phyloP scores from a whole-genome alignment of 2,797 vertebrate species.

The Pipistrellus nathusii region DNA sequence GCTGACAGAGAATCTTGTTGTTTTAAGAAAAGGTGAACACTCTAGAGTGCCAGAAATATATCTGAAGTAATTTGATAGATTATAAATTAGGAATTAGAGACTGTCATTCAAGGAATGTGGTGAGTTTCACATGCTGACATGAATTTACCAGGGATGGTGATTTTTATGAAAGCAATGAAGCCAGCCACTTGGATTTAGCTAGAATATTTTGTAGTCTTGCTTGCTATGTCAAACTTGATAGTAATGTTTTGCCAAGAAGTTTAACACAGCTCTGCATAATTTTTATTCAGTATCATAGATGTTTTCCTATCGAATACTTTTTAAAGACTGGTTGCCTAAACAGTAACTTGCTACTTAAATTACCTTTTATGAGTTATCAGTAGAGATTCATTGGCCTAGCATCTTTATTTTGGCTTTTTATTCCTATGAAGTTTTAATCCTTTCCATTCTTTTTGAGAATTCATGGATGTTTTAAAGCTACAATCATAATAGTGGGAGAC shows the following conservation, averaged over 20 bases:
- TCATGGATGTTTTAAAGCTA: constrained; percentile 49
- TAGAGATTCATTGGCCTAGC: constrained; percentile 72
- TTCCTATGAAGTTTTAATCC: neutral
- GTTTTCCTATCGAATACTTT: constrained; percentile 65
- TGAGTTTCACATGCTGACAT: neutral
- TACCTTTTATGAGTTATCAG: constrained; percentile 78
- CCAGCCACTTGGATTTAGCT: constrained; percentile 24
- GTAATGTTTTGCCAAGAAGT: constrained; percentile 65
- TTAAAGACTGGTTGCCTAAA: constrained; percentile 56
- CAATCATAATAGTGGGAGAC: constrained; percentile 12
- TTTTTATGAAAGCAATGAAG: constrained; percentile 56
- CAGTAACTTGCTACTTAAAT: constrained; percentile 72
- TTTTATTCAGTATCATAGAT: constrained; percentile 78
- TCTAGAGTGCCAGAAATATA: neutral
- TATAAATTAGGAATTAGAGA: neutral
- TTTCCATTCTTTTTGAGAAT: constrained; percentile 63
- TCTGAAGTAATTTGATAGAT: constrained; percentile 6
- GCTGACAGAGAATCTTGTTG: neutral
- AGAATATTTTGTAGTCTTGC: constrained; percentile 68
- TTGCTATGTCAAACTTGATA: constrained; percentile 60
- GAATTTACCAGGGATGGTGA: constrained; percentile 30
- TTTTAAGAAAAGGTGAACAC: constrained; percentile 7
- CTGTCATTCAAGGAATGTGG: neutral
- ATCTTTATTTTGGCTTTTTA: constrained; percentile 72
- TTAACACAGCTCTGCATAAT: constrained; percentile 47